Percentiles rank a stretch among this genome's conserved stretches.
phyloP scores from a whole-genome alignment of 2,888 invertebrate species.

The Metopia argyrocephala region DNA sequence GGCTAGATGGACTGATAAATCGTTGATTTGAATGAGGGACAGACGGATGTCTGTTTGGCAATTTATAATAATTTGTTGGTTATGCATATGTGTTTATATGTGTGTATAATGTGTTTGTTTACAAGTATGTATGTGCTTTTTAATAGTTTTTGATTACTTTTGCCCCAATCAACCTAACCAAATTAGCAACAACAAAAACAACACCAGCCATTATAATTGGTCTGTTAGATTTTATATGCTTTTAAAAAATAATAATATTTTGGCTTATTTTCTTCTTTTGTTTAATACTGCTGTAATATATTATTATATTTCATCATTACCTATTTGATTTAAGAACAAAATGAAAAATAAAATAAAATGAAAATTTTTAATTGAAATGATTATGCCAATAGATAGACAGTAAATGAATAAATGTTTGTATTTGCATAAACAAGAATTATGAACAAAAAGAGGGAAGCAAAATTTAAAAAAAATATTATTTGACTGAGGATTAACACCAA shows the following conservation, averaged over 20 bases:
- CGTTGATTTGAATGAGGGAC: background rate
- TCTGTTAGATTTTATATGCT: background rate
- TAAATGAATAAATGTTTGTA: background rate
- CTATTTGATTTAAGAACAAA: background rate
- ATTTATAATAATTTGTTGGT: constrained; percentile 34
- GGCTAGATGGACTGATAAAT: constrained; percentile 1
- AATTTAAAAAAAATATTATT: background rate
- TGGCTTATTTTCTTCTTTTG: too few relatives aligned
- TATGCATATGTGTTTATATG: constrained; percentile 6
- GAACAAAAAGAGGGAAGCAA: background rate
- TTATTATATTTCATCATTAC: background rate
- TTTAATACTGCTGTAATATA: too few relatives aligned
- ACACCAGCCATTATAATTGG: background rate
- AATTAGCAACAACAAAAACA: too few relatives aligned
- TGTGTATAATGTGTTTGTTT: constrained; percentile 14
- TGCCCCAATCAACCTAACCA: background rate
- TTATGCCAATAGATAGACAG: background rate
- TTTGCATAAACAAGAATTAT: background rate
- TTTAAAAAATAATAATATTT: background rate
- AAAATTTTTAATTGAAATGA: background rate
- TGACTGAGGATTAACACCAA: too few relatives aligned
- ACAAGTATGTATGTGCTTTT: constrained; percentile 25
- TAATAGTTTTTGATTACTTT: constrained; percentile 36
- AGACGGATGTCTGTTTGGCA: constrained; percentile 9
- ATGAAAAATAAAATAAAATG: background rate